Evolutionary conservation across 2,113 vertebrate species (phyloP), one percentile per base, ranked within the genome.

Genomic region (Zosterops pallidus): DNA sequence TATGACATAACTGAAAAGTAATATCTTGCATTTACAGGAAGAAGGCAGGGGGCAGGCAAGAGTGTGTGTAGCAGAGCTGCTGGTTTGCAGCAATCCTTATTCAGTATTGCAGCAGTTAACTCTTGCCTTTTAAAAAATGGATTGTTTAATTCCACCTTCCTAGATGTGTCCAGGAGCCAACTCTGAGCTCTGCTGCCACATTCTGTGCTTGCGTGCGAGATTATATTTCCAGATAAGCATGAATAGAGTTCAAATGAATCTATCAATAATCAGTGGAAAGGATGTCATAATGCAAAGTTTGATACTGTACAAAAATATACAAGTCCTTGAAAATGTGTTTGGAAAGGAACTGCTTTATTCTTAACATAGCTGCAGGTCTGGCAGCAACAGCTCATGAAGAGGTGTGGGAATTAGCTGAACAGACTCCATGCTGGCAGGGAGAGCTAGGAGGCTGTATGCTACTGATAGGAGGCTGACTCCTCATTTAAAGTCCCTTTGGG

Each of bases 261-360:
- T 92, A 72, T 92, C 77, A 85, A 62, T 92, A 84, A 91, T 94
- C 86, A 28, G 76, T 94, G 52, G 60, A 86, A 92, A 55, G 67
- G 93, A 82, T 92, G 70, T 95, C 84, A 90, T 91, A 69, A 92
- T 80, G 75, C 0, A 0, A 89, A 83, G 50, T 77, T 75, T 91
- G 91, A 76, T 94, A 85, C 55, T 70, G 78, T 77, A 42, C 60
- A 95, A 91, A 94, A 93, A 90, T 57, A 52, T 6, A 42, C 55
- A 94, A 81, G 63, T 90, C 84, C 78, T 89, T 62, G 62, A 65
- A 95, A 94, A 86, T 9, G 26, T 69, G 41, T 87, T 94, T 95
- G 95, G 83, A 92, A 91, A 85, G 96, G 91, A 96, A 70, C 81
- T 85, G 67, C 63, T 79, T 92, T 89, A 92, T 96, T 95, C 78